Percentiles rank a stretch among this genome's conserved stretches.
Conservation (phyloP, 2,888 invertebrate species). For the Cheilosia grossa region DNA sequence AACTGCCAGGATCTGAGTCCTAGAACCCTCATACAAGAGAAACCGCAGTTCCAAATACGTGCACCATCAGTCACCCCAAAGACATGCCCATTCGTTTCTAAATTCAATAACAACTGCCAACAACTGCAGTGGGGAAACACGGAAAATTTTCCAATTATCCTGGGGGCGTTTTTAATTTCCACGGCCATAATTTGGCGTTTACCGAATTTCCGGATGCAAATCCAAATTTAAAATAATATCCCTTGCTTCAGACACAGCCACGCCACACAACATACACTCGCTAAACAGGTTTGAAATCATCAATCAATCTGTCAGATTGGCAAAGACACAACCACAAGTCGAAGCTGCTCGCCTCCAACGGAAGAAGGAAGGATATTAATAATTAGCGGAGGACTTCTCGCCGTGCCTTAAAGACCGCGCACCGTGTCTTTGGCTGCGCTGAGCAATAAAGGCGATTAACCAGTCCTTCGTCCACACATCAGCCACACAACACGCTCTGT, state of each 20-base stretch:
- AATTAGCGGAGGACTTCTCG: constrained; percentile 75
- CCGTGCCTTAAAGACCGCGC: constrained; percentile 42
- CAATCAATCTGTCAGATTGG: constrained; percentile 73
- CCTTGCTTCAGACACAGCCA: constrained; percentile 16
- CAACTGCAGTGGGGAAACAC: constrained; percentile 10
- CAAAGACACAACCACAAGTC: constrained; percentile 66
- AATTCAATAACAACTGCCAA: constrained; percentile 12
- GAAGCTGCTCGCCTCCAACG: constrained; percentile 42
- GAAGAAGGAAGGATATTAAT: constrained; percentile 75
- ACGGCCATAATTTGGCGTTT: constrained; percentile 76
- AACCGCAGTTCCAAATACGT: background rate
- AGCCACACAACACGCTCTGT: constrained; percentile 34
- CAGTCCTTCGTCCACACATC: constrained; percentile 69
- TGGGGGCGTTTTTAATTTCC: constrained; percentile 78
- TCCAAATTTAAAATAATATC: constrained; percentile 43
- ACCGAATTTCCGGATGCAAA: constrained; percentile 74
- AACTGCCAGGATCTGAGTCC: background rate
- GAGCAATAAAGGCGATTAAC: constrained; percentile 62
- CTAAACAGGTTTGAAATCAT: constrained; percentile 60
- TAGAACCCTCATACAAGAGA: background rate
- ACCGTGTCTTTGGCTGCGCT: constrained; percentile 27
- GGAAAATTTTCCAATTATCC: constrained; percentile 73
- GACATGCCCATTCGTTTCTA: background rate
- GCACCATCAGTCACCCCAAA: background rate
- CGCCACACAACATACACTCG: background rate